Conservation (phyloP, 2,888 invertebrate genomes). For the Cylloceria caligata region DNA sequence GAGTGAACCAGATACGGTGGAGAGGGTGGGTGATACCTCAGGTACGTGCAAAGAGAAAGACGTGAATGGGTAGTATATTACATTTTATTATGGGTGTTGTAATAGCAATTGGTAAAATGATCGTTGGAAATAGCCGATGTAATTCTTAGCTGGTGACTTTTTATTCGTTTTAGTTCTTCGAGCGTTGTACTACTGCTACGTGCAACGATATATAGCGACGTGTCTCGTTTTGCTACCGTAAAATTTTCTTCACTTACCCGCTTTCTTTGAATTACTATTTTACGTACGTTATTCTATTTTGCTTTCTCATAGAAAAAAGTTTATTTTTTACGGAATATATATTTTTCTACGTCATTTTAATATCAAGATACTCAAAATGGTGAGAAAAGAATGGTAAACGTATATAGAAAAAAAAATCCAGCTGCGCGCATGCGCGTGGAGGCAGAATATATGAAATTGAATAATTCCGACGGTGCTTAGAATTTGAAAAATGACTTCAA, state of each 20-base stretch:
- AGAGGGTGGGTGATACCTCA: background rate
- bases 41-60: constrained; percentile 33
- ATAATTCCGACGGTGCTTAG: too few species aligned
- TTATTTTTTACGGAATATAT: too few species aligned
- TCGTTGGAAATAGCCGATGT: constrained; percentile 35
- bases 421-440: too few species aligned
- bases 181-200: constrained; percentile 11
- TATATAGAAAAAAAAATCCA: too few species aligned
- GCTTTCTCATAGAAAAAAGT: background rate
- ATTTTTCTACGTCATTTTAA: too few species aligned
- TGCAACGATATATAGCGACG: constrained; percentile 18
- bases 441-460: too few species aligned
- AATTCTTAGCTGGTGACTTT: constrained; percentile 43
- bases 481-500: too few species aligned
- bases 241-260: constrained; percentile 64
- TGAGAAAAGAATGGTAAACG: too few species aligned
- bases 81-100: constrained; percentile 41
- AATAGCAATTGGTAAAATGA: constrained; percentile 37
- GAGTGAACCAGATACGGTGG: background rate
- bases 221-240: constrained; percentile 38
- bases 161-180: constrained; percentile 19
- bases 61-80: constrained; percentile 41
- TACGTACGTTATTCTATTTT: background rate
- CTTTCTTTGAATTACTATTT: constrained; percentile 47
- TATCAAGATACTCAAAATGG: too few species aligned